phyloP scores from a whole-genome alignment of 2,797 vertebrate species.

The Mormyrus hasselquistii region DNA sequence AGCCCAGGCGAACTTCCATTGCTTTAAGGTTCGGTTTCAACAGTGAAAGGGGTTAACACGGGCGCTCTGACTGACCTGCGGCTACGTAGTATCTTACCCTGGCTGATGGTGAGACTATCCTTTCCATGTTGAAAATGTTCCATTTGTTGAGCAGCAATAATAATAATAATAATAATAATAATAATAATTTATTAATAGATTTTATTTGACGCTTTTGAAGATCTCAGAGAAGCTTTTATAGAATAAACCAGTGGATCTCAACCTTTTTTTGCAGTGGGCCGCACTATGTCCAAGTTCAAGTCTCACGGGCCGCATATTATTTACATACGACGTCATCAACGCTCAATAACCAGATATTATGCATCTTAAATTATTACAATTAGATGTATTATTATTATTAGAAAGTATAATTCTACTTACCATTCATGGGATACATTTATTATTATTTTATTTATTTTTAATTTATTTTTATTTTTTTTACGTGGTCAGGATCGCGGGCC shows the following conservation, averaged over 20 bases:
- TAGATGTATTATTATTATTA: too few relatives aligned
- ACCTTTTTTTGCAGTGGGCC: too few relatives aligned
- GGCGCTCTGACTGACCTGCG: not conserved
- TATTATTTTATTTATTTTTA: too few relatives aligned
- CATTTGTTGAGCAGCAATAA: not conserved
- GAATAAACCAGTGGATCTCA: not conserved
- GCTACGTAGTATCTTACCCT: not conserved
- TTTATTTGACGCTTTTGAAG: not conserved
- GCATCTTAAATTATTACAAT: too few relatives aligned
- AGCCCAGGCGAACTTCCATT: not conserved
- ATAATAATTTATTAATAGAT: not conserved
- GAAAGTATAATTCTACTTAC: too few relatives aligned
- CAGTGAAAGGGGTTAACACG: not conserved
- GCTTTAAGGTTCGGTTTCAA: not conserved
- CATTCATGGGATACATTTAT: too few relatives aligned
- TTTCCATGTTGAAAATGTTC: not conserved
- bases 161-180: not conserved
- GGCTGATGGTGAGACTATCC: not conserved
- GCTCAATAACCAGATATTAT: too few relatives aligned
- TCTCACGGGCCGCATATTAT: too few relatives aligned
- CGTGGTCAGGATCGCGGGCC: too few relatives aligned
- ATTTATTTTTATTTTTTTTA: too few relatives aligned
- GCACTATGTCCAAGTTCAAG: too few relatives aligned
- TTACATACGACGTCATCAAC: too few relatives aligned
- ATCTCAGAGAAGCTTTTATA: not conserved